These are phyloP conservation scores for Agrochola litura DNA, from an alignment of 2,888 invertebrate species.

Conservation along the genomic window DNA sequence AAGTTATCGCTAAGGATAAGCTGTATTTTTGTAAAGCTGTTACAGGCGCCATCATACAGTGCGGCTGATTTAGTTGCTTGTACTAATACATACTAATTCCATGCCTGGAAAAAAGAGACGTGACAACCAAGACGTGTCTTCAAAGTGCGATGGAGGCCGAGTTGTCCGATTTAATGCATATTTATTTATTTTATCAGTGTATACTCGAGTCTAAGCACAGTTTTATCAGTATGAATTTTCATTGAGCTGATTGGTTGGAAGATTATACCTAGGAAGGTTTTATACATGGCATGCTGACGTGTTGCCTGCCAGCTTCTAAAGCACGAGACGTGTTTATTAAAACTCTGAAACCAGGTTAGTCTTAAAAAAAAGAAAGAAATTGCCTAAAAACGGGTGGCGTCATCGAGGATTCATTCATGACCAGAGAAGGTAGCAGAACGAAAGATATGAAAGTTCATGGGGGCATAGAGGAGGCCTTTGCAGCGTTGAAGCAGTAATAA, in stretches of 20 bases:
- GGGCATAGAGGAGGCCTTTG: background rate
- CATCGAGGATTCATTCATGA: background rate
- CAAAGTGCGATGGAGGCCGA: background rate
- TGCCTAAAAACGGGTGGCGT: background rate
- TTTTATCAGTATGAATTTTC: slow-evolving; percentile 11
- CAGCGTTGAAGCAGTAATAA: background rate
- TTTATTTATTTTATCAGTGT: background rate
- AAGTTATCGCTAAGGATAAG: background rate
- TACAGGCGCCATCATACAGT: background rate
- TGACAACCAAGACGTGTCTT: background rate
- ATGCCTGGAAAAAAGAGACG: background rate
- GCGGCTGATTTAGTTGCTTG: background rate
- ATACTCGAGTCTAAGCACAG: slow-evolving; percentile 3
- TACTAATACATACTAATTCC: background rate
- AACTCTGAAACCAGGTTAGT: too few species aligned
- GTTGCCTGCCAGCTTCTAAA: background rate
- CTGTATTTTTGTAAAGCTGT: background rate
- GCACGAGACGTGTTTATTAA: background rate
- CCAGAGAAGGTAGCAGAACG: background rate
- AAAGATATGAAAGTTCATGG: background rate
- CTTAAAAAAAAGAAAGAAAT: too few species aligned
- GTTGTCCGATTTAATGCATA: background rate
- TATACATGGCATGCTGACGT: slow-evolving; percentile 4
- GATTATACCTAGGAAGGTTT: slow-evolving; percentile 2
- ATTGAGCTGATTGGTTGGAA: background rate